Evolutionary conservation across 2,888 invertebrate species (phyloP), one percentile per base, ranked within the genome.

Genomic region (Digitonthophagus gazella): DNA sequence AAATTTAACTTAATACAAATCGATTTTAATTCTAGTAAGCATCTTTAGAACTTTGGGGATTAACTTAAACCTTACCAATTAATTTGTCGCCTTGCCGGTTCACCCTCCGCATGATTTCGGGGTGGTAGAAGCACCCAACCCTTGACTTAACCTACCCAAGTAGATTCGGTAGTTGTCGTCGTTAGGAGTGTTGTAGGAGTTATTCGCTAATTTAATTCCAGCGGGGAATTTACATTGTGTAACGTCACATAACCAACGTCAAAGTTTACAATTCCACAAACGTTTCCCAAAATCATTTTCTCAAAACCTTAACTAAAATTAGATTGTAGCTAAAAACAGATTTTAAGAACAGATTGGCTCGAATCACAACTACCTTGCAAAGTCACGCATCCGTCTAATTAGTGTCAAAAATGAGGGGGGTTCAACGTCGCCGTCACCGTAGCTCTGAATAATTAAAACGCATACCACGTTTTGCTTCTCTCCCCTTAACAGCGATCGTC

Each of bases 131-230:
- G n/a, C n/a, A 44, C 6, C 11, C 28, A 44, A 44, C 28, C 28
- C 28, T 44, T 44, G 28, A 44, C 28, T 44, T 44, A 11, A 11
- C 28, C 28, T 44, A 8, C n/a, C 28, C 8, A 44, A 44, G 28
- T 44, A 44, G 28, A 44, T 2, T 44, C 28, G 28, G 28, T 22
- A 22, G 22, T 22, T 6, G 22, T 22, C 22, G 22, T 44, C 28
- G 61, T 19, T 19, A 19, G 18, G 61, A 61, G 61, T 61, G 61
- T 61, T 61, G 61, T 61, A 18, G 18, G 19, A 61, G 61, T 61
- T 61, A 61, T 61, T 61, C 61, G 61, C 61, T 61, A 61, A 61
- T 61, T 61, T 61, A 61, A 61, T 61, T 61, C 61, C 61, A 19
- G 61, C 15, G 61, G 61, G 18, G 20, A 61, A 61, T 61, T 61